phyloP scores from a whole-genome alignment of 2,113 vertebrate species.

The Peromyscus leucopus region DNA sequence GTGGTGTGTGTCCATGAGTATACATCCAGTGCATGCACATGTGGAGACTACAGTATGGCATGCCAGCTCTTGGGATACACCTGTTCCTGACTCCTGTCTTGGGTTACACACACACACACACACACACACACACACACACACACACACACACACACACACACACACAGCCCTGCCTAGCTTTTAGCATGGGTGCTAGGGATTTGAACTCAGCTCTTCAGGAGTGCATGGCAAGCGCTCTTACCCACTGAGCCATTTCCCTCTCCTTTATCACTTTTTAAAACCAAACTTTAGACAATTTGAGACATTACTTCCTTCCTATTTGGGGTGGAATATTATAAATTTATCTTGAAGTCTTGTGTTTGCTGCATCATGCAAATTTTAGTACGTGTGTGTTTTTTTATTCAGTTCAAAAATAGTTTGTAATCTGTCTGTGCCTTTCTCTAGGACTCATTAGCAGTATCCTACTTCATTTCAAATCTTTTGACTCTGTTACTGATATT shows the following conservation, averaged over 20 bases:
- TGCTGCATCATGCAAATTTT: neutral
- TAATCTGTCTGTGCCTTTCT: neutral
- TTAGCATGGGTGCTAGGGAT: neutral
- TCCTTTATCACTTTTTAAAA: neutral
- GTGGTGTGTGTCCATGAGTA: neutral
- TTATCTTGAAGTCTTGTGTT: neutral
- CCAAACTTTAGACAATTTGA: neutral
- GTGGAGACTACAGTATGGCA: neutral
- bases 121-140: neutral
- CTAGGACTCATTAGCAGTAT: neutral
- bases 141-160: neutral
- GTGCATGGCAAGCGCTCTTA: neutral
- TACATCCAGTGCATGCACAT: too few relatives aligned
- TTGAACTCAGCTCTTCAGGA: neutral
- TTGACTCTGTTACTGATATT: neutral
- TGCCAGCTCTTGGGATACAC: neutral
- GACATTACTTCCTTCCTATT: neutral
- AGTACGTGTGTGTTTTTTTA: neutral
- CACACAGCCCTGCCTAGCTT: neutral
- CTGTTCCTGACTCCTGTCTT: neutral
- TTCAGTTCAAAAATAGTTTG: neutral
- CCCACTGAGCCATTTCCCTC: neutral
- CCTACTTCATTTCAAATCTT: slow-evolving; percentile 21
- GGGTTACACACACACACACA: neutral
- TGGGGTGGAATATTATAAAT: neutral